Conservation (phyloP, 2,797 vertebrate species). For the Octomys mimax region DNA sequence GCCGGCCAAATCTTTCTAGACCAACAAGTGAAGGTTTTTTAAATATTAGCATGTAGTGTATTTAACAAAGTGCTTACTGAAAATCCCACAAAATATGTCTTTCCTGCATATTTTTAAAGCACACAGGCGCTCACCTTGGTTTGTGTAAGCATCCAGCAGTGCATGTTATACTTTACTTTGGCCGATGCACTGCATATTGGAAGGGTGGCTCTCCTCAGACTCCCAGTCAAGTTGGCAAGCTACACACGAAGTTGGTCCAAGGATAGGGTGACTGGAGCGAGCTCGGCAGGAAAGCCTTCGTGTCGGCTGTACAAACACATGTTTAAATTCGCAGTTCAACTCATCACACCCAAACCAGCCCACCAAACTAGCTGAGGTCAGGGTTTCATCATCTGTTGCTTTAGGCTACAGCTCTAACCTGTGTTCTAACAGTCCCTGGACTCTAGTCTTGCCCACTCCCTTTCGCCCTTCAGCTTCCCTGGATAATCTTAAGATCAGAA, state of each 20-base stretch:
- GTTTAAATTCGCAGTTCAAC: constrained; percentile 18
- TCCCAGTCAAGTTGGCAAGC: constrained; percentile 79
- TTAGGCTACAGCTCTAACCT: not conserved
- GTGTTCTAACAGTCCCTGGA: not conserved
- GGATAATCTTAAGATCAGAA: constrained; percentile 29
- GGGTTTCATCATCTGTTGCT: constrained; percentile 18
- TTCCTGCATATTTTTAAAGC: constrained; percentile 73
- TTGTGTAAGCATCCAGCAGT: constrained; percentile 68
- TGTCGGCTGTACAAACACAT: constrained; percentile 81
- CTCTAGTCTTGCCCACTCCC: not conserved
- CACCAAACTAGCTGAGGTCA: not conserved
- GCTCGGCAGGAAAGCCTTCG: constrained; percentile 74
- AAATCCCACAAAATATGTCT: constrained; percentile 85
- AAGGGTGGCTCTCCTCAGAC: constrained; percentile 80
- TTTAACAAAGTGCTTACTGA: constrained; percentile 86
- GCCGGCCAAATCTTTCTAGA: constrained; percentile 79
- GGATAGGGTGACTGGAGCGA: constrained; percentile 83
- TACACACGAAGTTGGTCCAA: constrained; percentile 76
- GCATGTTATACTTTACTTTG: constrained; percentile 82
- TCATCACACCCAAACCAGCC: constrained; percentile 14
- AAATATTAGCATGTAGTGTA: constrained; percentile 85
- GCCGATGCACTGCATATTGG: constrained; percentile 67
- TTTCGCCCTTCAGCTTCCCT: not conserved
- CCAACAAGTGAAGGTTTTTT: constrained; percentile 76
- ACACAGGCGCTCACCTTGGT: constrained; percentile 76